phyloP scores from a whole-genome alignment of 2,888 invertebrate genomes.

The Heliothis peltigera region DNA sequence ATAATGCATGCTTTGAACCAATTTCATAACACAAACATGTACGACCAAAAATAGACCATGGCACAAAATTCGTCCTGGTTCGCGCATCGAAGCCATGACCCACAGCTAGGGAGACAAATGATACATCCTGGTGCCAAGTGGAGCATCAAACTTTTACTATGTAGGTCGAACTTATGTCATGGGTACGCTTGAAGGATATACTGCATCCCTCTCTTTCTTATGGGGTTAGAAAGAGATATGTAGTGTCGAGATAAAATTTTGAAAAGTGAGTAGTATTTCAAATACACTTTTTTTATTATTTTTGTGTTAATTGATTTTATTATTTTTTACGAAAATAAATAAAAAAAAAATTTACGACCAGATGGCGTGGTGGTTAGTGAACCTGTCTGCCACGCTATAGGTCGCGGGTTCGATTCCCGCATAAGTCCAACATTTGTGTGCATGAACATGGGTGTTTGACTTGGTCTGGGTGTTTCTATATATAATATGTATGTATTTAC shows the following conservation, averaged over 20 bases:
- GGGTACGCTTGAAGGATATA: conserved; percentile 2
- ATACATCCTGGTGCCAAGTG: conserved; percentile 35
- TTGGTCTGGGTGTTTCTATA: no score
- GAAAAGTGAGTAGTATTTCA: no score
- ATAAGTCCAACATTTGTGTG: no score
- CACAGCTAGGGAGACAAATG: conserved; percentile 24
- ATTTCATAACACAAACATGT: not conserved
- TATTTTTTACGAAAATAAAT: no score
- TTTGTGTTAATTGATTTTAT: no score
- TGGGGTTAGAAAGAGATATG: conserved; percentile 10
- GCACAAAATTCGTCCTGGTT: conserved; percentile 22
- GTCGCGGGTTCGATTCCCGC: no score
- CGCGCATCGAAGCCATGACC: conserved; percentile 39
- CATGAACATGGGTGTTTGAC: no score
- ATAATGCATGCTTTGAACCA: not conserved
- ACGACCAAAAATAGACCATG: conserved; percentile 6
- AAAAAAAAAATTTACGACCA: no score
- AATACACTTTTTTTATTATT: no score
- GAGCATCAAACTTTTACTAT: conserved; percentile 19
- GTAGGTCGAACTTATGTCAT: conserved; percentile 20
- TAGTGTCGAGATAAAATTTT: not conserved
- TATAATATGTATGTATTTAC: no score
- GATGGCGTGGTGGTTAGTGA: no score
- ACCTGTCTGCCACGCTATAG: no score
- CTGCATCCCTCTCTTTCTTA: conserved; percentile 16